Evolutionary conservation across 2,888 invertebrate genomes (phyloP), one percentile per base, ranked within the genome.

Genomic region (Pteria penguin): DNA sequence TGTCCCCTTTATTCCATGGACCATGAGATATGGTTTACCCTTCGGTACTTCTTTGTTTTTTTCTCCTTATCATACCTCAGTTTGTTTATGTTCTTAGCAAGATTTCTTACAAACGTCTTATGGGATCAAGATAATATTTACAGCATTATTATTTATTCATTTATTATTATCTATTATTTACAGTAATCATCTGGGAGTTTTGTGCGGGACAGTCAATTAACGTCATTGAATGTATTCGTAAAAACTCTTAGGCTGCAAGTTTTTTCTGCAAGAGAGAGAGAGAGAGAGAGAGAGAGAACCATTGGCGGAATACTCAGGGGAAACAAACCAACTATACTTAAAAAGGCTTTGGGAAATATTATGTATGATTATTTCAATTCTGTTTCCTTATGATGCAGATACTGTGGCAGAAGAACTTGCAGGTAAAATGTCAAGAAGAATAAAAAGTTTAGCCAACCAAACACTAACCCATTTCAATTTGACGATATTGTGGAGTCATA

Each of bases 181-280:
- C 45, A 66, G 52, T 36, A 36, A 26, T 66, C 66, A 31, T 22
- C 27, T 18, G 27, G 52, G 18, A 66, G 66, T 66, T 66, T 18
- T 52, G 32, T 26, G 27, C n/a, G 5, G 24, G 52, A 11, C 45
- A 66, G 52, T 29, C 22, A 26, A 26, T 14, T 66, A 29, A 52
- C 22, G 5, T 22, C 26, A 4, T 27, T 66, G 52, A 52, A 66
- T n/a, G n/a, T n/a, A 26, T 66, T 66, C 52, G 27, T 66, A 11
- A 14, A 24, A 24, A 24, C 45, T 27, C 52, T 66, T 4, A 66
- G 27, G 11, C 27, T 66, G 22, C 66, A 29, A 52, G 52, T 27
- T 27, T 66, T 66, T 27, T 66, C 66, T 26, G 27, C 18, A 14
- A n/a, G n/a, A n/a, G 26, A 52, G 4, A 29, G 29, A 24, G 52